Evolutionary conservation across 2,888 invertebrate genomes (phyloP).

Genomic region (Anorthoa munda): DNA sequence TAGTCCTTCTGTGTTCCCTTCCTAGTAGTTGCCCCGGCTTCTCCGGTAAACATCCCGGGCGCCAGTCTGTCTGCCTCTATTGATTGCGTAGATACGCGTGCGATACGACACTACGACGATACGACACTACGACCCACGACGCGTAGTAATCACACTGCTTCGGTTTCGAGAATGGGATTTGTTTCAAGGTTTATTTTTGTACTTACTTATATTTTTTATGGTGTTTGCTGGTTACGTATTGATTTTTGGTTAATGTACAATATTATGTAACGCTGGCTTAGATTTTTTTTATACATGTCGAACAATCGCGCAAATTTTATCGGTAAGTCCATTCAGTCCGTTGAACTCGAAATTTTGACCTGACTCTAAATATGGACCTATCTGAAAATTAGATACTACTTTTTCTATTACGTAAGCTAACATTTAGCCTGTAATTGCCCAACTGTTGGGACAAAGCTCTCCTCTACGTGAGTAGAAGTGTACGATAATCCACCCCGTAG

Average conservation of each 20-base stretch:
- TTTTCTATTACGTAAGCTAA: too few relatives aligned
- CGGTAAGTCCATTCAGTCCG: too few relatives aligned
- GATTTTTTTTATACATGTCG: too few relatives aligned
- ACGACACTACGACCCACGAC: constrained; percentile 11
- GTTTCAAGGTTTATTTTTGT: constrained; percentile 15
- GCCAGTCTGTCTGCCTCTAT: constrained; percentile 56
- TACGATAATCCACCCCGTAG: too few relatives aligned
- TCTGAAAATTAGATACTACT: too few relatives aligned
- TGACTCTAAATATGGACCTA: too few relatives aligned
- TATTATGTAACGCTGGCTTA: neutral
- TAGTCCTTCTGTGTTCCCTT: constrained; percentile 1
- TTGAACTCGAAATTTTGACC: too few relatives aligned
- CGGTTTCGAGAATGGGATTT: constrained; percentile 7
- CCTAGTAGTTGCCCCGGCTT: neutral
- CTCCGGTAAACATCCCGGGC: constrained; percentile 50
- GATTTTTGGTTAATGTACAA: neutral
- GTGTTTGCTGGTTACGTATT: neutral
- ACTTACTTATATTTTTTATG: constrained; percentile 5
- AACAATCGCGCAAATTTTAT: too few relatives aligned
- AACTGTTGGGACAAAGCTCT: too few relatives aligned
- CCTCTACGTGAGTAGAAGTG: too few relatives aligned
- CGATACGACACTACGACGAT: constrained; percentile 17
- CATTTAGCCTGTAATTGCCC: too few relatives aligned
- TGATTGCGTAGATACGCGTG: constrained; percentile 45
- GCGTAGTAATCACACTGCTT: constrained; percentile 11